phyloP scores from a whole-genome alignment of 2,113 vertebrate species.

The Tragelaphus strepsiceros region DNA sequence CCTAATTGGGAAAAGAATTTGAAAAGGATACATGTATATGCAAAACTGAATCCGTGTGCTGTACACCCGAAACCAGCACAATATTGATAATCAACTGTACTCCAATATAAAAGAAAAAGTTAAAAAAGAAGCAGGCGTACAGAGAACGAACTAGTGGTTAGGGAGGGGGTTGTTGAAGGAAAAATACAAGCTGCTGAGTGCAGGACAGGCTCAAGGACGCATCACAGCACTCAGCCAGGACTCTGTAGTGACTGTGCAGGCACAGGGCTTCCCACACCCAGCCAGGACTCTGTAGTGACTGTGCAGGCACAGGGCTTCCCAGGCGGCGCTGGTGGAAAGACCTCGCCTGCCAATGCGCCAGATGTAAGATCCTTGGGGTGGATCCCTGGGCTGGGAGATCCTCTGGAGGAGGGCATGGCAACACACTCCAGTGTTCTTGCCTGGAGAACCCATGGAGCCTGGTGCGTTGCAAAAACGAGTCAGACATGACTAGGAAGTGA shows the following conservation, averaged over 20 bases:
- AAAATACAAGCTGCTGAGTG: neutral
- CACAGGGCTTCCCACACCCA: neutral
- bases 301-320: neutral
- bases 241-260: neutral
- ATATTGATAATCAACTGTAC: neutral
- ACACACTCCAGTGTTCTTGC: neutral
- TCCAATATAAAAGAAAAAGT: neutral
- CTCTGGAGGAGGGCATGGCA: neutral
- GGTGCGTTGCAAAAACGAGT: neutral
- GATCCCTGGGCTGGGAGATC: neutral
- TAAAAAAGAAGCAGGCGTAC: neutral
- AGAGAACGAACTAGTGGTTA: neutral
- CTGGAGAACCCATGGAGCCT: neutral
- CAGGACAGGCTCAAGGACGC: neutral
- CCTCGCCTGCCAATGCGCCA: accelerated
- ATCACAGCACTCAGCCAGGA: neutral
- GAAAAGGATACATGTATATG: neutral
- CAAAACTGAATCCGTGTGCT: neutral
- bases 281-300: neutral
- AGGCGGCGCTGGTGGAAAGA: accelerated
- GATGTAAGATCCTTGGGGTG: neutral
- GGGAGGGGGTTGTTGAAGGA: neutral
- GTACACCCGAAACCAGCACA: neutral
- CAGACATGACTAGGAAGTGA: neutral
- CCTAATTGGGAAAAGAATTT: neutral